Conservation (phyloP, 53 echinoderm and acorn worm species). For the Patiria pectinifera region DNA sequence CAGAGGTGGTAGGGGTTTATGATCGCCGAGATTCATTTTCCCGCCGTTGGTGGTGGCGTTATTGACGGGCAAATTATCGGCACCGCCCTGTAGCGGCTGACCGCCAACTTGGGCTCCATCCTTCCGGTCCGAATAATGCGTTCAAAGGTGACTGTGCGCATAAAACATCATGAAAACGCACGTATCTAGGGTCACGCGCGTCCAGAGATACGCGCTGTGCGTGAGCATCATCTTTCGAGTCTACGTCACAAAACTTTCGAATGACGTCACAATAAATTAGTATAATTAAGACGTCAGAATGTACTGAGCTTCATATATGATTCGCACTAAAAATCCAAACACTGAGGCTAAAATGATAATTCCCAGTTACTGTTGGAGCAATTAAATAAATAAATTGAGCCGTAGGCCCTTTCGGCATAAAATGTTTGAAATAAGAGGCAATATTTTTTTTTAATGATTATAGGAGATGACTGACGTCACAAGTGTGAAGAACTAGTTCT, state of each 20-base stretch:
- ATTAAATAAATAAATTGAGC: too few species aligned
- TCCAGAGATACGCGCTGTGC: background rate
- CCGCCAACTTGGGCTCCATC: constrained; percentile 4
- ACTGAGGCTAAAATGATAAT: too few species aligned
- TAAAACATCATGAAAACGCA: background rate
- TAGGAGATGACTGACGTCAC: too few species aligned
- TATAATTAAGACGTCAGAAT: too few species aligned
- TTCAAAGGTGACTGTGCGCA: background rate
- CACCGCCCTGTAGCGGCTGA: background rate
- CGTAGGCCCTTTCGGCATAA: too few species aligned
- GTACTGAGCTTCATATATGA: too few species aligned
- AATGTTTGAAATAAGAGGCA: too few species aligned
- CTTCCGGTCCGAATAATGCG: background rate
- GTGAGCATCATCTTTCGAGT: background rate
- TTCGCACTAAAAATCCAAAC: too few species aligned
- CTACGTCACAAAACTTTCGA: background rate
- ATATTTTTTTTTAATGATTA: too few species aligned
- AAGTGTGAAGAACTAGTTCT: too few species aligned
- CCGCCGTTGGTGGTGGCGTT: background rate
- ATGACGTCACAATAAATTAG: too few species aligned
- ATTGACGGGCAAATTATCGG: background rate
- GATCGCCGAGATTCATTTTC: background rate
- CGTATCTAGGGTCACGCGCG: constrained; percentile 46
- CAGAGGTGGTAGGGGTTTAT: background rate
- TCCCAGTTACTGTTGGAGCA: too few species aligned